Conservation (phyloP, 2,797 vertebrate genomes). For the Bovichtus diacanthus region DNA sequence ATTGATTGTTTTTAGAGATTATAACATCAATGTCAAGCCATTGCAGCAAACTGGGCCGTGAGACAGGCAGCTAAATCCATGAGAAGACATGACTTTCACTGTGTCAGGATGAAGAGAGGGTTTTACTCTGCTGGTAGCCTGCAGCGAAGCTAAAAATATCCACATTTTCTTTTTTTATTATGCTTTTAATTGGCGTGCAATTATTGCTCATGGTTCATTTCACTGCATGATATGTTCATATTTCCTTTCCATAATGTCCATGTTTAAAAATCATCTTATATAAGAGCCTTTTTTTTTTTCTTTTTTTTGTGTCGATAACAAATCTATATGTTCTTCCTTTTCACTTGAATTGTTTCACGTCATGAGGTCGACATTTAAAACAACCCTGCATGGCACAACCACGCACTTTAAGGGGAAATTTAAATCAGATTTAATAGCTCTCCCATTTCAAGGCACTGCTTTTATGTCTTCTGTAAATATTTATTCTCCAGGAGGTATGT, state of each 20-base stretch:
- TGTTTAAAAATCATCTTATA: neutral
- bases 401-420: conserved; percentile 40
- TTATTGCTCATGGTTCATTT: conserved; percentile 37
- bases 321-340: conserved; percentile 13
- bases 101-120: conserved; percentile 49
- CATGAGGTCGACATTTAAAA: conserved; percentile 67
- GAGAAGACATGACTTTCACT: conserved; percentile 55
- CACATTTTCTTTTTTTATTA: neutral
- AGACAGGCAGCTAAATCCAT: conserved; percentile 49
- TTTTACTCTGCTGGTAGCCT: conserved; percentile 31
- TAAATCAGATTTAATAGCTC: conserved; percentile 81
- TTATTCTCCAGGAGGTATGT: conserved; percentile 77
- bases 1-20: conserved; percentile 81
- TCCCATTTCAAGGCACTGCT: conserved; percentile 77
- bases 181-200: conserved; percentile 52
- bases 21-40: conserved; percentile 76
- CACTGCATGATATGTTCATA: conserved; percentile 20
- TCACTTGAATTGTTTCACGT: conserved; percentile 48
- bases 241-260: neutral
- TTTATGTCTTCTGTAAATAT: conserved; percentile 84
- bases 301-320: conserved; percentile 16
- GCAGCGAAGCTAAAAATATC: conserved; percentile 39
- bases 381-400: conserved; percentile 49
- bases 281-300: neutral
- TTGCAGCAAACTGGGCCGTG: conserved; percentile 47